Percentiles rank a stretch among this genome's conserved stretches.
phyloP scores from a whole-genome alignment of 2,888 invertebrate species.

The Carcina quercana region DNA sequence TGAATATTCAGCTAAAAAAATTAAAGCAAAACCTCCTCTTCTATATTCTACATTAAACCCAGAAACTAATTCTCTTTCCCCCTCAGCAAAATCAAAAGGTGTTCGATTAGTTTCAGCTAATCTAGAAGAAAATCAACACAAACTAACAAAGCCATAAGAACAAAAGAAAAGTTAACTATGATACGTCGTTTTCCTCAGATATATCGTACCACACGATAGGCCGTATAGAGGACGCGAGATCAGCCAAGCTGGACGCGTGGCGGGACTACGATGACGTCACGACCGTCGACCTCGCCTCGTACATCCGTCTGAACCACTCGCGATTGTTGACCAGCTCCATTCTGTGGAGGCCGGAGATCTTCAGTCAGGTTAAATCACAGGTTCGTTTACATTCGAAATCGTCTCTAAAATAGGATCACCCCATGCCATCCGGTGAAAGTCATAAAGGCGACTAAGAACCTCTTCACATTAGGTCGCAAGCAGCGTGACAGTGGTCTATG shows the following conservation, averaged over 20 bases:
- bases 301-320: conserved; percentile 88
- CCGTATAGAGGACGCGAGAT: conserved; percentile 83
- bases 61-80: conserved; percentile 85
- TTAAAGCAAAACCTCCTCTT: conserved; percentile 80
- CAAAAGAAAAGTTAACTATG: too few species aligned
- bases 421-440: too few species aligned
- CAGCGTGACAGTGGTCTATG: too few species aligned
- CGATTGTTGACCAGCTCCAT: conserved; percentile 86
- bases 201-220: conserved; percentile 81
- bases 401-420: too few species aligned
- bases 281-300: conserved; percentile 85
- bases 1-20: conserved; percentile 82
- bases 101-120: conserved; percentile 83
- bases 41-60: conserved; percentile 87
- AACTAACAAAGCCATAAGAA: too few species aligned
- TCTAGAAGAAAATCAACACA: conserved; percentile 74
- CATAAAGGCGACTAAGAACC: too few species aligned
- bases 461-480: too few species aligned
- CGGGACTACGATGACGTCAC: conserved; percentile 86
- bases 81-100: conserved; percentile 87
- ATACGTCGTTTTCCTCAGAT: conserved; percentile 47
- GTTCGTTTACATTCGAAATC: too few species aligned
- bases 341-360: conserved; percentile 86
- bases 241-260: conserved; percentile 85
- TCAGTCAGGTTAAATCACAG: conserved; percentile 55